Evolutionary conservation across 2,888 invertebrate genomes (phyloP), one percentile per base, ranked within the genome.

Genomic region (Invenusta paracnida): DNA sequence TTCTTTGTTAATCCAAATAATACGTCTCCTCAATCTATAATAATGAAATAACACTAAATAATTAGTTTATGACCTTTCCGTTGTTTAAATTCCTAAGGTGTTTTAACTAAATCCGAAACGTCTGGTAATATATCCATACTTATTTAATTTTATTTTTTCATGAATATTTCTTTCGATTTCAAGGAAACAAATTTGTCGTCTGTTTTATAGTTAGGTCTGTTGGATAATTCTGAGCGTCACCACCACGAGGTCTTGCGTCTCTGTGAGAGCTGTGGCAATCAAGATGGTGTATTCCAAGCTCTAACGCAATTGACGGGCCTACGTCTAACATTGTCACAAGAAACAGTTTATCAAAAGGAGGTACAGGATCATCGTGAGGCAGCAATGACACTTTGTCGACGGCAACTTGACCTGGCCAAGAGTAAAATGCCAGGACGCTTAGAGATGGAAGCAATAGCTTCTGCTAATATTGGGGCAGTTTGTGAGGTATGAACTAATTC

Each of bases 371-470:
- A 73, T 23, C 17, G 2, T 73, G 73, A 73, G 27, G 73, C 73
- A 5, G 73, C 73, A 5, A 13, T 73, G 73, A 23, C 73, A 2
- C 23, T 73, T 2, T 73, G 73, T 73, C 73, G 23, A 25, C 73
- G 73, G 11, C 73, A 73, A 23, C 5, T 73, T 5, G 23, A 2
- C 17, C 73, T 73, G 17, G 73, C 73, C 2, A 23, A 13, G 27
- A 25, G 23, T 73, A 5, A 73, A 23, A 23, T 73, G 27, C 23
- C 73, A 23, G 17, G 11, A n/a, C 73, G 73, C 5, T 23, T 23
- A 23, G 73, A 73, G 23, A 73, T 73, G 73, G 73, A 73, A 23
- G 73, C 73, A 23, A 73, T 73, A 5, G 73, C 73, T 73, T 73
- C 11, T 23, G 25, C 73, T 2, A 73, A 73, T 73, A 73, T 73